Evolutionary conservation across 1,140 invertebrate genomes (phyloP).

Genomic region (Caenorhabditis remanei): DNA sequence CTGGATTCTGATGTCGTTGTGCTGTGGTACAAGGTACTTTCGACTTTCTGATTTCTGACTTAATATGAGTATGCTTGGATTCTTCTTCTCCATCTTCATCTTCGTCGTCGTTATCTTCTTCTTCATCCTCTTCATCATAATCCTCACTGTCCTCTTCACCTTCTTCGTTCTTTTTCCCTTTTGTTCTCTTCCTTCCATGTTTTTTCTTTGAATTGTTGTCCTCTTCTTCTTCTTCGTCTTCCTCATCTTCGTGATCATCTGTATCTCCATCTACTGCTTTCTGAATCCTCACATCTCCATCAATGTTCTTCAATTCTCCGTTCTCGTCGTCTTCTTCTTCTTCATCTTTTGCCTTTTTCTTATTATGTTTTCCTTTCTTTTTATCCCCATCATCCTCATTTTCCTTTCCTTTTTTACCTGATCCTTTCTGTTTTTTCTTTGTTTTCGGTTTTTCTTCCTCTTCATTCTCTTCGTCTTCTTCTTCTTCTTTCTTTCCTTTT

Average conservation of each 20-base stretch:
- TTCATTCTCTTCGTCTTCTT: not conserved
- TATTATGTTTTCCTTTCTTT: not conserved
- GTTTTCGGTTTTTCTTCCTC: not conserved
- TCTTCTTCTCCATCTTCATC: not conserved
- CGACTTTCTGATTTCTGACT: not conserved
- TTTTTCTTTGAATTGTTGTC: not conserved
- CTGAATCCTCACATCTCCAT: slow-evolving; percentile 5
- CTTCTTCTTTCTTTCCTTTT: slow-evolving; percentile 5
- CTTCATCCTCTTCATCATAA: not conserved
- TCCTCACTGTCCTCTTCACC: not conserved
- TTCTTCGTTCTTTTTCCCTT: not conserved
- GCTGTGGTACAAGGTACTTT: not conserved
- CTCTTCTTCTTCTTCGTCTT: not conserved
- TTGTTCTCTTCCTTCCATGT: not conserved
- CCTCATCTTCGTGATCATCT: not conserved
- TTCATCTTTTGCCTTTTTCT: not conserved
- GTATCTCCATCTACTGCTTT: slow-evolving; percentile 27
- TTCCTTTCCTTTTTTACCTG: not conserved
- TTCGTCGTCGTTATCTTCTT: not conserved
- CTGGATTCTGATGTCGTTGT: not conserved
- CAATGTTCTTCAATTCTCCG: not conserved
- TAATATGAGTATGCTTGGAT: not conserved
- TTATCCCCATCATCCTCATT: not conserved
- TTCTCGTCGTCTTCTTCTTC: not conserved
- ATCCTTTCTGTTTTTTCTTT: not conserved